These are phyloP conservation scores for Platysternon megacephalum DNA, from an alignment of 2,113 vertebrate species.

Conservation along the genomic window DNA sequence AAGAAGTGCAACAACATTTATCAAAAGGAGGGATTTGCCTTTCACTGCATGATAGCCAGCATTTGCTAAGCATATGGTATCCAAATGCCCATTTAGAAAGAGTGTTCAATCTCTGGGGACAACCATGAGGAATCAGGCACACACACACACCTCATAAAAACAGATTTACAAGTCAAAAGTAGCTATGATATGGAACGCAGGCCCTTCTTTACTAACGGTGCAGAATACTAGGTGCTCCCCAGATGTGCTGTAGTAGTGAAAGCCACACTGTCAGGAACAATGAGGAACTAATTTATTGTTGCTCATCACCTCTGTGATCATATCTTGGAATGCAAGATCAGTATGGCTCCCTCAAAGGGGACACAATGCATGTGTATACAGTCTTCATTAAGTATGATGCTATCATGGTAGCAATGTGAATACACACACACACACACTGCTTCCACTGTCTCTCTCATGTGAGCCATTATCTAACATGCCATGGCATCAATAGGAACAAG, in stretches of 20 bases:
- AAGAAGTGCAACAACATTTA: background rate
- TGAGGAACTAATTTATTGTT: background rate
- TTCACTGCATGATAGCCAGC: background rate
- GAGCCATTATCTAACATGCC: background rate
- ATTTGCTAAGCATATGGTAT: slow-evolving; percentile 55
- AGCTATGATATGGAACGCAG: slow-evolving; percentile 7
- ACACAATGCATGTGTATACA: background rate
- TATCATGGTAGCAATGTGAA: background rate
- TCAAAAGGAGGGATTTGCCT: slow-evolving; percentile 7
- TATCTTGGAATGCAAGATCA: background rate
- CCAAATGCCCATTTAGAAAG: slow-evolving; percentile 52
- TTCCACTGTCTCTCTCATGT: background rate
- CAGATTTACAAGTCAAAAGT: slow-evolving; percentile 61
- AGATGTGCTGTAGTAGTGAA: slow-evolving; percentile 10
- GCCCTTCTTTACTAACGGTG: background rate
- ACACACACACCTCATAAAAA: slow-evolving; percentile 67
- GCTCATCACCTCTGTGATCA: background rate
- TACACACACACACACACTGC: accelerated
- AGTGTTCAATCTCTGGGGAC: background rate
- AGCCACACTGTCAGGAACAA: background rate
- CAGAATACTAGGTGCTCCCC: slow-evolving; percentile 35
- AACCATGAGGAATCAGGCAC: background rate
- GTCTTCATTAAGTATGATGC: background rate
- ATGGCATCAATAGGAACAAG: accelerated
- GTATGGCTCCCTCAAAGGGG: background rate